These are phyloP conservation scores for Fregetta grallaria DNA, from an alignment of 2,113 vertebrate species.

Conservation along the genomic window DNA sequence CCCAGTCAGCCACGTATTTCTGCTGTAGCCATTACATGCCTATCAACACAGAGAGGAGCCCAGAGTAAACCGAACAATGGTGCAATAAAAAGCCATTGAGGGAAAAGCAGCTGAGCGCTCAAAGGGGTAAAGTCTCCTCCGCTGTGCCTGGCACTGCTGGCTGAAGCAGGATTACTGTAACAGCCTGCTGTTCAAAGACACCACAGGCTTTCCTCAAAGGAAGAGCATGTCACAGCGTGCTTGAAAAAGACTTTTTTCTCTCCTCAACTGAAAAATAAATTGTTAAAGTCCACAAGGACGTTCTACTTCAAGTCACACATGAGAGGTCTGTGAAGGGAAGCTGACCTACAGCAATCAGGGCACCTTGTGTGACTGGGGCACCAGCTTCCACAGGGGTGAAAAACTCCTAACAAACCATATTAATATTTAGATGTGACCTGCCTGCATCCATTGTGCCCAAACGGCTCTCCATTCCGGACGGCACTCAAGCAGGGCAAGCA, in stretches of 20 bases:
- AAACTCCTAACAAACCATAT: not conserved
- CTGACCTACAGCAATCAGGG: not conserved
- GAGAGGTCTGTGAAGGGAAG: not conserved
- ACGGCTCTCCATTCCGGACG: not conserved
- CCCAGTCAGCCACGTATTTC: not conserved
- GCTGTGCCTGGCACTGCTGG: constrained; percentile 23
- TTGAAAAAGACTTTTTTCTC: not conserved
- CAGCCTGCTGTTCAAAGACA: not conserved
- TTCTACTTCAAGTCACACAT: not conserved
- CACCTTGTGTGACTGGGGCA: not conserved
- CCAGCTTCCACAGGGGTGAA: not conserved
- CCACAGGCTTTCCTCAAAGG: not conserved
- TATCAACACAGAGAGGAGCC: not conserved
- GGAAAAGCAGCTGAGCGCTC: constrained; percentile 21
- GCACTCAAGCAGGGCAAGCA: not conserved
- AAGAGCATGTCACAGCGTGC: not conserved
- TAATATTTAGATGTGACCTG: not conserved
- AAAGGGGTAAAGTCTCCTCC: constrained; percentile 28
- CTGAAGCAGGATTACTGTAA: not conserved
- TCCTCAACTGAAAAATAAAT: not conserved
- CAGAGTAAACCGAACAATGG: not conserved
- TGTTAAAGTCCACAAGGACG: not conserved
- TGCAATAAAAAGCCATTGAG: constrained; percentile 51
- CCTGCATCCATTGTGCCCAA: not conserved
- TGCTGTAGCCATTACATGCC: not conserved